A percentile compares a stretch with the other conserved stretches of the same genome.
phyloP scores from a whole-genome alignment of 35 echinoderm and acorn worm genomes.

The Lytechinus variegatus region DNA sequence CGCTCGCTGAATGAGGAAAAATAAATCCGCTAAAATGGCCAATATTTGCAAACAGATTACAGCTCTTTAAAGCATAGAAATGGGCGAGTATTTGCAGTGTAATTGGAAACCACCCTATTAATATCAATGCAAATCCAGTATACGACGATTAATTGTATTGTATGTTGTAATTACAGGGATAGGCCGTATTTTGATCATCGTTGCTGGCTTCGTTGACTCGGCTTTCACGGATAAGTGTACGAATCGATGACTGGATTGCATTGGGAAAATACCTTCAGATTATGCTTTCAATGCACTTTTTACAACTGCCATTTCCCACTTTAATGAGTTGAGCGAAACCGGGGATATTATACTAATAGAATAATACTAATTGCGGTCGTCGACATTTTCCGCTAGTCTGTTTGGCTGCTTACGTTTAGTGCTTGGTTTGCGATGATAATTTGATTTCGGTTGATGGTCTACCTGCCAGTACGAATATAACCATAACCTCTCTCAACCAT shows the following conservation, averaged over 20 bases:
- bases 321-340: background rate
- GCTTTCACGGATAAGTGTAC: background rate
- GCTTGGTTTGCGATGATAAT: background rate
- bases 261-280: background rate
- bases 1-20: background rate
- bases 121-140: slow-evolving; percentile 22
- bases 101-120: slow-evolving; percentile 14
- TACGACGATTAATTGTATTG: background rate
- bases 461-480: background rate
- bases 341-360: background rate
- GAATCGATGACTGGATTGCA: background rate
- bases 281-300: slow-evolving; percentile 3
- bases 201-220: background rate
- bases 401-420: background rate
- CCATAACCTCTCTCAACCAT: background rate
- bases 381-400: background rate
- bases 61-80: slow-evolving; percentile 19
- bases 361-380: slow-evolving; percentile 18
- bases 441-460: background rate
- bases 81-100: slow-evolving; percentile 1
- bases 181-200: background rate
- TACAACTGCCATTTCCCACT: background rate
- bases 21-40: slow-evolving; percentile 12
- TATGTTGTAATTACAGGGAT: background rate
- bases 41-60: slow-evolving; percentile 29